phyloP scores from a whole-genome alignment of 2,888 invertebrate species.

The Teinopalpus imperialis region DNA sequence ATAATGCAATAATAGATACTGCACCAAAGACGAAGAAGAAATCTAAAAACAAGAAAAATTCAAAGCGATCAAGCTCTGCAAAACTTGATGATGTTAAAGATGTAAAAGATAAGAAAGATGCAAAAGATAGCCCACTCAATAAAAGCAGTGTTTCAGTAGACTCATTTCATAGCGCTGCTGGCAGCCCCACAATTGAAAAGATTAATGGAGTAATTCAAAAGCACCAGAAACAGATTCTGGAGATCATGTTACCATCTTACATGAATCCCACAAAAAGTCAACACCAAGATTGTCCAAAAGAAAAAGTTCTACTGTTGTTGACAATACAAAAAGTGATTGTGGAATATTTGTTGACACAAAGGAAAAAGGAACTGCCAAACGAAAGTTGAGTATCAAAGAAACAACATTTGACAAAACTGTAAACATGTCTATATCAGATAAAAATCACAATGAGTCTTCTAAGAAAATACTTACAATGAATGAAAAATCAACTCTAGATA shows the following conservation, averaged over 20 bases:
- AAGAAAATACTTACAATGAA: conserved; percentile 13
- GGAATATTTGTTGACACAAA: conserved; percentile 11
- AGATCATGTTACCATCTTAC: neutral
- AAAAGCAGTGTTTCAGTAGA: conserved; percentile 50
- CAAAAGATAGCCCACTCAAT: conserved; percentile 33
- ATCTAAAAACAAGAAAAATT: conserved; percentile 49
- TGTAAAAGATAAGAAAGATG: no score
- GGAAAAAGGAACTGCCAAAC: conserved; percentile 14
- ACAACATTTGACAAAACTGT: conserved; percentile 29
- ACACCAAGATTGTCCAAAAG: conserved; percentile 10
- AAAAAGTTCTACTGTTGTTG: conserved; percentile 2
- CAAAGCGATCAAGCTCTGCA: conserved; percentile 37
- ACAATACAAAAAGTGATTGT: conserved; percentile 16
- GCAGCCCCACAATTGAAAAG: conserved; percentile 45
- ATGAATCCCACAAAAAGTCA: conserved; percentile 5
- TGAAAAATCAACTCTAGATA: neutral
- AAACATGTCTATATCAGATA: conserved; percentile 28
- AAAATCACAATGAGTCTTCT: conserved; percentile 21
- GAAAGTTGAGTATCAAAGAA: conserved; percentile 23
- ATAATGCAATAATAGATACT: conserved; percentile 27
- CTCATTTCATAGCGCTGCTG: conserved; percentile 67
- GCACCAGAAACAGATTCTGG: neutral
- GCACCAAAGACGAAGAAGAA: conserved; percentile 37
- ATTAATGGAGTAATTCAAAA: neutral
- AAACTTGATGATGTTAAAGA: conserved; percentile 36